phyloP scores from a whole-genome alignment of 2,113 vertebrate genomes.

The Trematocara unimaculatum region DNA sequence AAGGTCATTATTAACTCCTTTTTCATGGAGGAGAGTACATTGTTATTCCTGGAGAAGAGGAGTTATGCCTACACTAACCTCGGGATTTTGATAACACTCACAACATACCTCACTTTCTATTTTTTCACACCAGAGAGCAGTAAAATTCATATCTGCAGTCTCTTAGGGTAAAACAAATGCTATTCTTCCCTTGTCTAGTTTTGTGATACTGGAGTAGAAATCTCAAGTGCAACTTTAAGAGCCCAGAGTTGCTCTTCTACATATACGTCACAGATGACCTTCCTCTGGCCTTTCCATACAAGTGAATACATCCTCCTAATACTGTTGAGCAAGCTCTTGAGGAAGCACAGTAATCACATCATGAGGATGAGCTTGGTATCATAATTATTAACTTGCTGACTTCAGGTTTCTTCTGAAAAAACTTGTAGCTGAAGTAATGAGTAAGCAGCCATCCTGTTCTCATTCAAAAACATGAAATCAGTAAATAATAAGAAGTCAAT shows the following conservation, averaged over 20 bases:
- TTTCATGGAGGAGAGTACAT: not conserved
- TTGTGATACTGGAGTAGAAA: not conserved
- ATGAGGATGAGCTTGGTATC: not conserved
- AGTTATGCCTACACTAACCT: not conserved
- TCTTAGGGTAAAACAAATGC: not conserved
- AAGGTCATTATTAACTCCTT: not conserved
- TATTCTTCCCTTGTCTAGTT: not conserved
- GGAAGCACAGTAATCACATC: not conserved
- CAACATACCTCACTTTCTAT: not conserved
- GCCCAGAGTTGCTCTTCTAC: not conserved
- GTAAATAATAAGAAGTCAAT: not conserved
- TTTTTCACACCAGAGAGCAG: not conserved
- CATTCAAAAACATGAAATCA: not conserved
- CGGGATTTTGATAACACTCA: not conserved
- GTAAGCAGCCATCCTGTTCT: not conserved
- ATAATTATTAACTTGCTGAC: constrained; percentile 18
- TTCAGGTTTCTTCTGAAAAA: not conserved
- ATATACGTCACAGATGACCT: constrained; percentile 10
- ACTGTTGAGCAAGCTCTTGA: not conserved
- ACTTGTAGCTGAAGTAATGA: not conserved
- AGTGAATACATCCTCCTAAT: constrained; percentile 19
- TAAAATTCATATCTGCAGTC: not conserved
- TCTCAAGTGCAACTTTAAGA: not conserved
- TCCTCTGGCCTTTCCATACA: not conserved
- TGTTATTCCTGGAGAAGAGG: not conserved